These are phyloP conservation scores for Progne subis DNA, from an alignment of 2,113 vertebrate species.

Conservation along the genomic window DNA sequence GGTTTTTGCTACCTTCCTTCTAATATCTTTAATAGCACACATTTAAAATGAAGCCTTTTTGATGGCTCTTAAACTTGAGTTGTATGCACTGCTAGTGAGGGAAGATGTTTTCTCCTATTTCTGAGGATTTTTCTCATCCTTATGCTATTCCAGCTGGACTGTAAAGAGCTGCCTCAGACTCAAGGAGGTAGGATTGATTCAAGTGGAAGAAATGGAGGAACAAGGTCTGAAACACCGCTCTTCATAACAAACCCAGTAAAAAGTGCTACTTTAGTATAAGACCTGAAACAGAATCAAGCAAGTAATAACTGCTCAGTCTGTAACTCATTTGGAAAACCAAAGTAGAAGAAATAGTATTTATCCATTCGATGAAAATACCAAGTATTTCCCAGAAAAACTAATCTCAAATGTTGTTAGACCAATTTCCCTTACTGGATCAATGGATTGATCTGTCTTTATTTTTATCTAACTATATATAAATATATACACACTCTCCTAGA, in stretches of 20 bases:
- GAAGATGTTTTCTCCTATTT: neutral
- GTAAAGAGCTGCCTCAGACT: neutral
- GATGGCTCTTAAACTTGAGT: neutral
- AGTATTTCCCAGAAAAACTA: neutral
- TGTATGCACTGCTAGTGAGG: neutral
- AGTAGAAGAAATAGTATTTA: neutral
- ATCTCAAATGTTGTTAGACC: neutral
- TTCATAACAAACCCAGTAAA: neutral
- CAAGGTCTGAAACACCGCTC: neutral
- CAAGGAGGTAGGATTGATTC: neutral
- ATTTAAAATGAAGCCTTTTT: neutral
- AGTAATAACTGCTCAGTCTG: fast-evolving
- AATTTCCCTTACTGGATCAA: neutral
- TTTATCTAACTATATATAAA: no score
- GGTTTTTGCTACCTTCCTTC: neutral
- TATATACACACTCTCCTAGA: fast-evolving
- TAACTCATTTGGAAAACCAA: neutral
- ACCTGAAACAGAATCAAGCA: neutral
- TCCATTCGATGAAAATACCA: neutral
- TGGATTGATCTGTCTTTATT: neutral
- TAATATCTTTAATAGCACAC: neutral
- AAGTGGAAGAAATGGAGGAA: neutral
- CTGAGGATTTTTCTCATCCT: neutral
- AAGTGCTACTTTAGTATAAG: neutral
- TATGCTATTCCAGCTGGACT: neutral